Conservation (phyloP, 64 coral and sea anemone species). For the Catalaphyllia jardinei region DNA sequence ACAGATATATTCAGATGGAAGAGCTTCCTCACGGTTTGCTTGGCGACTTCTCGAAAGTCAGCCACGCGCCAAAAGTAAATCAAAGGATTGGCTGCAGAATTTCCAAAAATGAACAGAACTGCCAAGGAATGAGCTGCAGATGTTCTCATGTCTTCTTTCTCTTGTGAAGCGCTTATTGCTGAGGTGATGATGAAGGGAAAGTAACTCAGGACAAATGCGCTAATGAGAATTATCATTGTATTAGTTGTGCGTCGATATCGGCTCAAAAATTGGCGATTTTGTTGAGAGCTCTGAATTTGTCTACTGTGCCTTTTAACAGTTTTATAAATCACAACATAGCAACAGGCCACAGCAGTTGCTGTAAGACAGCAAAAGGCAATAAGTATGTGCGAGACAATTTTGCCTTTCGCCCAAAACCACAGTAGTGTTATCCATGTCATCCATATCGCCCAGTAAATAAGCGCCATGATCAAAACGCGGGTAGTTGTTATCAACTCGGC, state of each 20-base stretch:
- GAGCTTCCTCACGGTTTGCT: conserved; percentile 12
- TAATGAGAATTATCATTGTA: conserved; percentile 26
- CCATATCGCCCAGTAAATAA: conserved; percentile 58
- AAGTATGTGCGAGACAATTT: neutral
- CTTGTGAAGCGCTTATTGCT: conserved; percentile 18
- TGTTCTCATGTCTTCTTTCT: conserved; percentile 1
- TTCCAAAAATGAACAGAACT: conserved; percentile 1
- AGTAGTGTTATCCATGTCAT: neutral
- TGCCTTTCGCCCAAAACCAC: neutral
- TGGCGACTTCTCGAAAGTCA: neutral
- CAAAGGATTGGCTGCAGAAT: conserved; percentile 6
- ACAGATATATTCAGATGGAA: neutral
- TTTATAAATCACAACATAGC: neutral
- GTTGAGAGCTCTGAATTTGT: neutral
- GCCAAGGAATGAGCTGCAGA: conserved; percentile 10
- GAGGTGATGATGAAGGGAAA: conserved; percentile 11
- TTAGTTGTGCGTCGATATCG: conserved; percentile 16
- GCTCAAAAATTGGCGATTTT: neutral
- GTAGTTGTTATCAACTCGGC: conserved; percentile 51
- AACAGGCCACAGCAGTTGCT: neutral
- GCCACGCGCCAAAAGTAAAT: conserved; percentile 28
- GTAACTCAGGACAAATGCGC: conserved; percentile 12
- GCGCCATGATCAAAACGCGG: conserved; percentile 41
- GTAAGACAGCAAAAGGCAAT: neutral
- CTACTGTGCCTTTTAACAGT: conserved; percentile 18